A percentile compares a stretch with the other conserved stretches of the same genome.
phyloP scores from a whole-genome alignment of 1,140 invertebrate species.

The Paraescarpia echinospica region DNA sequence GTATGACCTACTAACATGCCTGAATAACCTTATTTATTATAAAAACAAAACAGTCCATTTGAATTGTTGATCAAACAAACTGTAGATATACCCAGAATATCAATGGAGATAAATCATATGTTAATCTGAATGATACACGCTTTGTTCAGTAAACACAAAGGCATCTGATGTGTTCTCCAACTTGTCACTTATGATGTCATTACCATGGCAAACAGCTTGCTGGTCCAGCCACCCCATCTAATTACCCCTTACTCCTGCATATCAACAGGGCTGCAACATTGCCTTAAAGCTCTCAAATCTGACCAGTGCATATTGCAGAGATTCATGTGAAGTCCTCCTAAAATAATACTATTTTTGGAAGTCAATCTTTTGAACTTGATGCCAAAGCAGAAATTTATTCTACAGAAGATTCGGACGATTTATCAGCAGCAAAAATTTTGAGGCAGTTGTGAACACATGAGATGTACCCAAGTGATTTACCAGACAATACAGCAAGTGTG shows the following conservation, averaged over 20 bases:
- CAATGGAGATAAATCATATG: background rate
- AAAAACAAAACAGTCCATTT: too few relatives aligned
- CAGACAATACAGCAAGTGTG: background rate
- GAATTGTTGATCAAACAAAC: background rate
- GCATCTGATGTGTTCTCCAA: background rate
- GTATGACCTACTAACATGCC: background rate
- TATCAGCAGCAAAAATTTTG: background rate
- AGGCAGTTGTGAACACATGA: background rate
- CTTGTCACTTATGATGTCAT: conserved; percentile 1
- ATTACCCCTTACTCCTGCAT: background rate
- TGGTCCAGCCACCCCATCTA: background rate
- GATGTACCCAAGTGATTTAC: background rate
- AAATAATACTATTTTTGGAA: background rate
- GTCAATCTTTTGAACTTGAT: background rate
- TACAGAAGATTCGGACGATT: background rate
- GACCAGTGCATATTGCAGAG: background rate
- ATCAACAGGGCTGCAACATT: background rate
- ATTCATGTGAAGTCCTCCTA: background rate
- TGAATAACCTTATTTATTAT: background rate
- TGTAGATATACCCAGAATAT: background rate
- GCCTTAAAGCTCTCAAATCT: background rate
- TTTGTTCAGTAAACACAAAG: background rate
- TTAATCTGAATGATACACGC: background rate
- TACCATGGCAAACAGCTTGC: background rate
- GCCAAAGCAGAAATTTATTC: background rate